These are phyloP conservation scores for Eupithecia tripunctaria DNA, from an alignment of 2,888 invertebrate species.

Conservation along the genomic window DNA sequence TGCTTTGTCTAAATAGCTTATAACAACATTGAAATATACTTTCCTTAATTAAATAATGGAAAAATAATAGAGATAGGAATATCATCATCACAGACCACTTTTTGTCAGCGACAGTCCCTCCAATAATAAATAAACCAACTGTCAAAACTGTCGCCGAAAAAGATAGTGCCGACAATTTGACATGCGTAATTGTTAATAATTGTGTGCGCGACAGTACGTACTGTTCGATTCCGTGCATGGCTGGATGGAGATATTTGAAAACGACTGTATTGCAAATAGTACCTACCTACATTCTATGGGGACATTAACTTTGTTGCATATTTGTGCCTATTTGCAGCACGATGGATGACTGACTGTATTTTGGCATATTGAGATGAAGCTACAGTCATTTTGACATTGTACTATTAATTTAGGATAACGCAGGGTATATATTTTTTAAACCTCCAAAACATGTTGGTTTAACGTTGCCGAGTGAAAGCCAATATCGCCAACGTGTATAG, in stretches of 20 bases:
- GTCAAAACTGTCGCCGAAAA: constrained; percentile 35
- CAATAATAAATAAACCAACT: constrained; percentile 31
- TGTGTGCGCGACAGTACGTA: constrained; percentile 32
- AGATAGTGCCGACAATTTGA: constrained; percentile 28
- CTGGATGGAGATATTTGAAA: constrained; percentile 33
- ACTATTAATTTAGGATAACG: no score
- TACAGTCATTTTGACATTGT: no score
- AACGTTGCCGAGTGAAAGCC: no score
- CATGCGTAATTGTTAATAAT: constrained; percentile 32
- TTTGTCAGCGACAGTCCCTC: constrained; percentile 14
- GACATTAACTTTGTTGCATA: constrained; percentile 15
- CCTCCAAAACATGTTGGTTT: no score
- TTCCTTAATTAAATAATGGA: background rate
- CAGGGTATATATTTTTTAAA: no score
- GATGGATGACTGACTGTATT: background rate
- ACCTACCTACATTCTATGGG: constrained; percentile 9
- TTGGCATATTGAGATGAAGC: background rate
- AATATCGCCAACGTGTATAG: no score
- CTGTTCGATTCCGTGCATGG: constrained; percentile 30
- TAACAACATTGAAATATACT: background rate
- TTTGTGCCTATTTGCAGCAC: background rate
- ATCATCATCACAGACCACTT: background rate
- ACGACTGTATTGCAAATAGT: constrained; percentile 25
- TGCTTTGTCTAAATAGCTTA: background rate
- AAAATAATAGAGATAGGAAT: background rate